Evolutionary conservation across 1,140 invertebrate species (phyloP).

Genomic region (Cotesia chilonis): DNA sequence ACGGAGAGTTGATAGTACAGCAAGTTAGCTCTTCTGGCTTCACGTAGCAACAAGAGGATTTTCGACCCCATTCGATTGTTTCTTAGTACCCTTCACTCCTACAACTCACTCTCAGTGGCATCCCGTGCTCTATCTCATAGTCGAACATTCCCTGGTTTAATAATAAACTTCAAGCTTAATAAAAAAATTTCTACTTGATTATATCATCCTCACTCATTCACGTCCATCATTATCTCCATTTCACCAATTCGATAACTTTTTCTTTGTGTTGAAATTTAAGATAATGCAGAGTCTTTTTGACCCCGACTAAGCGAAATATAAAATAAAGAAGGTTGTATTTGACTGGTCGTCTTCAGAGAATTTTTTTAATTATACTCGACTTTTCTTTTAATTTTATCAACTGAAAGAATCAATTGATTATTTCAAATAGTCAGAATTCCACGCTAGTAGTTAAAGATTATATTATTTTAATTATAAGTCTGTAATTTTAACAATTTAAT

Average conservation of each 20-base stretch:
- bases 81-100: slow-evolving; percentile 42
- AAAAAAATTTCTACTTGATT: slow-evolving; percentile 15
- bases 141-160: neutral
- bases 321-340: too few species aligned
- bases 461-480: too few species aligned
- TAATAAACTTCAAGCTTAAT: neutral
- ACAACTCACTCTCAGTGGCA: slow-evolving; percentile 30
- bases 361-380: too few species aligned
- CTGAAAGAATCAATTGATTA: too few species aligned
- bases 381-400: too few species aligned
- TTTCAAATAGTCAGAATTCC: too few species aligned
- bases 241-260: neutral
- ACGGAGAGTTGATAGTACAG: slow-evolving; percentile 43
- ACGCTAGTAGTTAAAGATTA: too few species aligned
- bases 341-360: too few species aligned
- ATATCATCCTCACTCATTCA: neutral
- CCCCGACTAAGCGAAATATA: too few species aligned
- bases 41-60: slow-evolving; percentile 55
- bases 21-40: slow-evolving; percentile 50
- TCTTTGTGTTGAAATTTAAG: neutral
- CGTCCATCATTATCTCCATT: neutral
- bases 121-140: slow-evolving; percentile 31
- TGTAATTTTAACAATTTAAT: too few species aligned
- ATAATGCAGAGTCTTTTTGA: neutral
- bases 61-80: slow-evolving; percentile 56